Percentiles rank a stretch among this genome's conserved stretches.
phyloP scores from a whole-genome alignment of 2,888 invertebrate species.

The Lasioglossum calceatum region DNA sequence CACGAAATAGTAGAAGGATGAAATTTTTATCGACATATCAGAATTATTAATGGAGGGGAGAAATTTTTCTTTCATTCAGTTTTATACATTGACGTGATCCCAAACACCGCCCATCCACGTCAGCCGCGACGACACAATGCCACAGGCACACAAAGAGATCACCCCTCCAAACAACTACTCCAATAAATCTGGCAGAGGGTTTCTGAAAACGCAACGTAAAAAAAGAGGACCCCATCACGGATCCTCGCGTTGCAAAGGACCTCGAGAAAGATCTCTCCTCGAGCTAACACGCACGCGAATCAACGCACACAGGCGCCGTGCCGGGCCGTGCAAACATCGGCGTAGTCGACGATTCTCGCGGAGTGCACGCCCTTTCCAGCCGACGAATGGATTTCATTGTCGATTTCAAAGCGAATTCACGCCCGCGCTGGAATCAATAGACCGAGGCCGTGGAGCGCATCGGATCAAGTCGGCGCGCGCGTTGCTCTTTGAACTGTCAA shows the following conservation, averaged over 20 bases:
- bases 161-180: neutral
- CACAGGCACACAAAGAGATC: neutral
- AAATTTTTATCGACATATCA: neutral
- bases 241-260: neutral
- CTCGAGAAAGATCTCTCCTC: neutral
- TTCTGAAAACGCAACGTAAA: neutral
- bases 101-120: no score
- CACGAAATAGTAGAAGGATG: neutral
- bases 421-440: conserved; percentile 60
- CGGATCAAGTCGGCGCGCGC: conserved; percentile 52
- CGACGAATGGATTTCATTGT: conserved; percentile 63
- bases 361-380: conserved; percentile 41
- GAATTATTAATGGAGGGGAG: neutral
- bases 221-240: neutral
- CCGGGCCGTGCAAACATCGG: neutral
- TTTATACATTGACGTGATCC: neutral
- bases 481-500: conserved; percentile 63
- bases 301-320: neutral
- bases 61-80: neutral
- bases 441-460: conserved; percentile 27
- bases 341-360: conserved; percentile 25
- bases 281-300: neutral
- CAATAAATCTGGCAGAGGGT: neutral
- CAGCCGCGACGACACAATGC: no score
- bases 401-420: conserved; percentile 69